Evolutionary conservation across 1,140 invertebrate genomes (phyloP).

Genomic region (Cylas formicarius): DNA sequence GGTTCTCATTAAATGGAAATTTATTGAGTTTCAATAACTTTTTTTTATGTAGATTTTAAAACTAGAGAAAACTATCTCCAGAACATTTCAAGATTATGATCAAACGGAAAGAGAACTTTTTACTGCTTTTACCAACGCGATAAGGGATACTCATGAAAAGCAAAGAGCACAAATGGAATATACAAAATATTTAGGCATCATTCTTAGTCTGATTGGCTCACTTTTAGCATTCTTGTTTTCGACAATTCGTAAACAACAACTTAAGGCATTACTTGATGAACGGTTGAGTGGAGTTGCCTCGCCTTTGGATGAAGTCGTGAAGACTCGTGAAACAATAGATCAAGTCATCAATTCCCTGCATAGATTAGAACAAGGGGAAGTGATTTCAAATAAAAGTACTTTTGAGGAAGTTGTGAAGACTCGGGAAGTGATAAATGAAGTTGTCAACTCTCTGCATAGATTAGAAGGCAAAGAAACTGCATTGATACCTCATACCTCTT

Average conservation of each 20-base stretch:
- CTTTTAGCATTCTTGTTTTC: constrained; percentile 45
- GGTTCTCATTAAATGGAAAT: no score
- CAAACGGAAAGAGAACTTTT: constrained; percentile 56
- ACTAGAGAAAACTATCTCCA: constrained; percentile 29
- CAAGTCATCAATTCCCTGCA: no score
- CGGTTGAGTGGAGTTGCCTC: no score
- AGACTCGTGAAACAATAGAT: neutral
- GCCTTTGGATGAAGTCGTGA: neutral
- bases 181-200: constrained; percentile 67
- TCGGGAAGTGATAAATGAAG: no score
- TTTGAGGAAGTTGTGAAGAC: no score
- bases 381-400: no score
- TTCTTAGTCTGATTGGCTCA: constrained; percentile 60
- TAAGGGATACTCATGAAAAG: constrained; percentile 63
- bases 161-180: constrained; percentile 60
- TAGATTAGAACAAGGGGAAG: no score
- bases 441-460: no score
- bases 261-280: constrained; percentile 35
- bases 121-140: constrained; percentile 52
- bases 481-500: no score
- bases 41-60: constrained; percentile 29
- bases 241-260: constrained; percentile 33
- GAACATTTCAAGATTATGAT: constrained; percentile 39
- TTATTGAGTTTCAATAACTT: neutral
- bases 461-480: no score